These are phyloP conservation scores for Drosophila eohydei DNA, from an alignment of 2,888 invertebrate species.

Conservation along the genomic window DNA sequence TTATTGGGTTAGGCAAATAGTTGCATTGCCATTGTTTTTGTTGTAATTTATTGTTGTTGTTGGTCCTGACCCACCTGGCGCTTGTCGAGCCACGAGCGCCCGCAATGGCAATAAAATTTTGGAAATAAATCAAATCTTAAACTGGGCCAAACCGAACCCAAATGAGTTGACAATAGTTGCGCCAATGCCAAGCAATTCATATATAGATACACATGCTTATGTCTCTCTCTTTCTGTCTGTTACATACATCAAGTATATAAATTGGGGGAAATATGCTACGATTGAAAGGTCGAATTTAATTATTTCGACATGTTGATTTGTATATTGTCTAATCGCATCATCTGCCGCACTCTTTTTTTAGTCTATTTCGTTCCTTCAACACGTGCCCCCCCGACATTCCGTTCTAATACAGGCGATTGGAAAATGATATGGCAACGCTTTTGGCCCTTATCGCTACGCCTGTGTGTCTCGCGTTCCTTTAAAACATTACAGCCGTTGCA, in stretches of 20 bases:
- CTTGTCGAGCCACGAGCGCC: constrained; percentile 10
- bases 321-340: constrained; percentile 44
- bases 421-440: constrained; percentile 73
- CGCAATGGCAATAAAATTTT: constrained; percentile 67
- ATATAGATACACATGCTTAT: not conserved
- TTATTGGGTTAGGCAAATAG: constrained; percentile 4
- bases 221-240: not conserved
- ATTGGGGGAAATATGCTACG: not conserved
- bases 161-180: constrained; percentile 51
- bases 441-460: constrained; percentile 57
- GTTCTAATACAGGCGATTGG: constrained; percentile 53
- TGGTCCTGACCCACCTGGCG: constrained; percentile 32
- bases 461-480: constrained; percentile 39
- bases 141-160: constrained; percentile 67
- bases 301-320: constrained; percentile 59
- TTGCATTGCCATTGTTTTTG: not conserved
- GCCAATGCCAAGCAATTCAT: constrained; percentile 14
- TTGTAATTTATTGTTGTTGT: not conserved
- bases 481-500: constrained; percentile 64
- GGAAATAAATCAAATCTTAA: constrained; percentile 75
- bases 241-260: not conserved
- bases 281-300: constrained; percentile 37
- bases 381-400: constrained; percentile 54
- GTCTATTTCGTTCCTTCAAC: constrained; percentile 5
- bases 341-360: constrained; percentile 9